Percentiles rank a stretch among this genome's conserved stretches.
phyloP scores from a whole-genome alignment of 1,140 invertebrate species.

The Sminthurinus signatus region DNA sequence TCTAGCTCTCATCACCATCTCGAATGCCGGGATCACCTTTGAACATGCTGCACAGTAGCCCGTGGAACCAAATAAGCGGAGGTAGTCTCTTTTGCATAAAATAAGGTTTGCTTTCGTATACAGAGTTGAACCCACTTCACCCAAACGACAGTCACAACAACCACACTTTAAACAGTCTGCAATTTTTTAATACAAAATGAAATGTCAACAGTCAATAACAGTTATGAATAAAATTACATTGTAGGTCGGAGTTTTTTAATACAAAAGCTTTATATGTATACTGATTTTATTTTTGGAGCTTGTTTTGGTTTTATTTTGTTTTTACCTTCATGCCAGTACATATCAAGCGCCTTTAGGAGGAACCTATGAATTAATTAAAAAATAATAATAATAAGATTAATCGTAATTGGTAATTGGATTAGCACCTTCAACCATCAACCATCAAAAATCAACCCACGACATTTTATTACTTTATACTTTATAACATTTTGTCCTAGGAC shows the following conservation, averaged over 20 bases:
- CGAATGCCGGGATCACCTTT: slow-evolving; percentile 91
- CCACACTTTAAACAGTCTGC: slow-evolving; percentile 90
- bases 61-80: slow-evolving; percentile 87
- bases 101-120: slow-evolving; percentile 89
- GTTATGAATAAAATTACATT: too few species aligned
- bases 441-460: too few species aligned
- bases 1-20: slow-evolving; percentile 94
- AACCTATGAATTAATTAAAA: slow-evolving; percentile 48
- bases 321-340: slow-evolving; percentile 92
- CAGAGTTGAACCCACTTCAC: slow-evolving; percentile 83
- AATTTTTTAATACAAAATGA: too few species aligned
- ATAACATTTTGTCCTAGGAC: too few species aligned
- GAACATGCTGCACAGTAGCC: slow-evolving; percentile 71
- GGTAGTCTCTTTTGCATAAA: slow-evolving; percentile 86
- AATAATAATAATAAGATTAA: not conserved
- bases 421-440: too few species aligned
- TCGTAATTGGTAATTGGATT: slow-evolving; percentile 8
- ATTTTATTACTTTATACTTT: too few species aligned
- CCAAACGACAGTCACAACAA: slow-evolving; percentile 84
- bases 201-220: too few species aligned
- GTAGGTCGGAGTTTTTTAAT: too few species aligned
- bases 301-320: too few species aligned
- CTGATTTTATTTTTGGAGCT: too few species aligned
- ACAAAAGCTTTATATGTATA: too few species aligned
- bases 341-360: slow-evolving; percentile 69